Percentiles rank a stretch among this genome's conserved stretches.
phyloP scores from a whole-genome alignment of 2,888 invertebrate genomes.

The Mesorhabditis spiculigera region DNA sequence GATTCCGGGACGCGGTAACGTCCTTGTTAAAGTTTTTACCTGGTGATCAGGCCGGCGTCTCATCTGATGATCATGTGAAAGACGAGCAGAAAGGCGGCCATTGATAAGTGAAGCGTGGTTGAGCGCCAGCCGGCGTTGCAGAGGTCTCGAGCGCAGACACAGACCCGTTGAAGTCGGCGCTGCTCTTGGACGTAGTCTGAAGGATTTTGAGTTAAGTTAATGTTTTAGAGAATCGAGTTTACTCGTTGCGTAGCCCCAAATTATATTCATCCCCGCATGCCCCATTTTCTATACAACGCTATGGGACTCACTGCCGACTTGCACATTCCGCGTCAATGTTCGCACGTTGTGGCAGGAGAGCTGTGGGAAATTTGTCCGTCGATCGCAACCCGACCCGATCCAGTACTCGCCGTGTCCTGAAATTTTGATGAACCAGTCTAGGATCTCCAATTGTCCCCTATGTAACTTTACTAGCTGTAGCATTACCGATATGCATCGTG shows the following conservation, averaged over 20 bases:
- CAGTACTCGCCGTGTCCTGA: slow-evolving; percentile 46
- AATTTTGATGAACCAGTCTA: slow-evolving; percentile 8
- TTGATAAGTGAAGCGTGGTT: no score
- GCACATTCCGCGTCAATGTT: slow-evolving; percentile 42
- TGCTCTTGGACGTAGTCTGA: slow-evolving; percentile 43
- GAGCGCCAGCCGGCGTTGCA: slow-evolving; percentile 29
- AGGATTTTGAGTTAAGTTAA: slow-evolving; percentile 3
- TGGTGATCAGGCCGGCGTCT: no score
- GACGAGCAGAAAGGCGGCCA: no score
- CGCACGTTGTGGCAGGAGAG: slow-evolving; percentile 47
- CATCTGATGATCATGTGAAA: no score
- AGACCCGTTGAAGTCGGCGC: slow-evolving; percentile 47
- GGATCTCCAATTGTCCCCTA: background rate
- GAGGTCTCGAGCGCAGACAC: slow-evolving; percentile 44
- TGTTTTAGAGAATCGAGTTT: background rate
- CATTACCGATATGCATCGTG: slow-evolving; percentile 46
- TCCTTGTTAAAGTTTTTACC: no score
- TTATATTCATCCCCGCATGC: no score
- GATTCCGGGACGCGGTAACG: no score
- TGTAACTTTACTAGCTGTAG: no score
- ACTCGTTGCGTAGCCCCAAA: background rate
- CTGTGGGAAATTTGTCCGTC: slow-evolving; percentile 45
- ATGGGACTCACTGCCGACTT: slow-evolving; percentile 25
- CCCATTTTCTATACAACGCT: no score
- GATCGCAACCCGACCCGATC: slow-evolving; percentile 53